phyloP scores from a whole-genome alignment of 2,113 vertebrate species.

The Argyrosomus japonicus region DNA sequence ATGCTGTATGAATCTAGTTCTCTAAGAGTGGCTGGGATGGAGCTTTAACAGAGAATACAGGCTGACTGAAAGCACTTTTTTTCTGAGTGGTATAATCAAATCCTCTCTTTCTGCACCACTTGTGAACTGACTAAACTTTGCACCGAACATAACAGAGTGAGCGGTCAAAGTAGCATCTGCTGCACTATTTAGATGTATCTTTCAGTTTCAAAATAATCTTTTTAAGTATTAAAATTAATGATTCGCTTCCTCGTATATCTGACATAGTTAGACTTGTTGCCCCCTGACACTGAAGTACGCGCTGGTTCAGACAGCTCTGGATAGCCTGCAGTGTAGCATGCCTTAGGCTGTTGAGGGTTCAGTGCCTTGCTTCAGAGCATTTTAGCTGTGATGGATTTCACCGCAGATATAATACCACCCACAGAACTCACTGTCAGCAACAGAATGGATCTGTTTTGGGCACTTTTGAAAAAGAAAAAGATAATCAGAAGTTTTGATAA shows the following conservation, averaged over 20 bases:
- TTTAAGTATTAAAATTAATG: neutral
- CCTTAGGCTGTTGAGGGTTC: neutral
- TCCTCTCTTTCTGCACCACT: no score
- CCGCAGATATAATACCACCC: neutral
- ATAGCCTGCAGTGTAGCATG: neutral
- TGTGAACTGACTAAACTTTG: neutral
- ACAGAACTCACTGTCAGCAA: neutral
- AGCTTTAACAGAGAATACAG: no score
- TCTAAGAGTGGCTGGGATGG: no score
- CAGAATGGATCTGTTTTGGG: neutral
- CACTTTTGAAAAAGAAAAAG: neutral
- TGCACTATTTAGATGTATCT: neutral
- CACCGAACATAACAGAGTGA: neutral
- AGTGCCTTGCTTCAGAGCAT: neutral
- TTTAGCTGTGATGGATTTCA: conserved; percentile 1
- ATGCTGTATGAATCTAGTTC: no score
- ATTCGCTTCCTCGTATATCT: neutral
- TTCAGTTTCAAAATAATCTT: neutral
- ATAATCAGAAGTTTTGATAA: neutral
- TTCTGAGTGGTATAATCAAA: no score
- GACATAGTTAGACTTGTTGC: neutral
- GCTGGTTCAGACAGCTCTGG: neutral
- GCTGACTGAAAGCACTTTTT: no score
- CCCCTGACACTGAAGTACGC: neutral
- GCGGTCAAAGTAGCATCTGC: neutral